Percentiles rank a stretch among this genome's conserved stretches.
Evolutionary conservation across 2,113 vertebrate genomes (phyloP).

Genomic region (Naja naja): DNA sequence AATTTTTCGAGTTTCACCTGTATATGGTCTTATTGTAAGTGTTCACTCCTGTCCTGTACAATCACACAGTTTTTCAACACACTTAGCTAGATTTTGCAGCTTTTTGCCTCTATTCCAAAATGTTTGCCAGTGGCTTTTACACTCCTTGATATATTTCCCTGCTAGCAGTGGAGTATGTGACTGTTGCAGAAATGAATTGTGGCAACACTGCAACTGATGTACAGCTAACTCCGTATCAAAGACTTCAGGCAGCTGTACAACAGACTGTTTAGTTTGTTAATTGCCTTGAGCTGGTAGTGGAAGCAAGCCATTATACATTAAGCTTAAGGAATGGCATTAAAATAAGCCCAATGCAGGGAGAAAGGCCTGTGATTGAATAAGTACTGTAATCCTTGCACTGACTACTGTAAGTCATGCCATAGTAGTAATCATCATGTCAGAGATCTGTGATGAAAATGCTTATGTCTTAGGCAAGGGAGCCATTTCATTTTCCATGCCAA

Average conservation of each 20-base stretch:
- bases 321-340: not conserved
- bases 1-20: too few relatives aligned
- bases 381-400: not conserved
- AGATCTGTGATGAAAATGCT: conserved; percentile 1
- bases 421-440: conserved; percentile 9
- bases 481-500: conserved; percentile 31
- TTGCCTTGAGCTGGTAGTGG: not conserved
- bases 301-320: conserved; percentile 15
- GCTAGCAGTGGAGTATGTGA: not conserved
- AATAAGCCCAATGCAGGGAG: not conserved
- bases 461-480: conserved; percentile 1
- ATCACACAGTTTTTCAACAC: not conserved
- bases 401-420: not conserved
- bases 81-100: not conserved
- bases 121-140: not conserved
- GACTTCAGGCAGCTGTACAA: not conserved
- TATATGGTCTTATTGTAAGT: not conserved
- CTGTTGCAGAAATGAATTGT: not conserved
- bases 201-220: not conserved
- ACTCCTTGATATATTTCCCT: not conserved
- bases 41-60: not conserved
- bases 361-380: not conserved
- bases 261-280: conserved; percentile 2
- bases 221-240: not conserved
- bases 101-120: not conserved